Percentiles rank a stretch among this genome's conserved stretches.
Evolutionary conservation across 2,797 vertebrate genomes (phyloP).

Genomic region (Knipowitschia caucasica): DNA sequence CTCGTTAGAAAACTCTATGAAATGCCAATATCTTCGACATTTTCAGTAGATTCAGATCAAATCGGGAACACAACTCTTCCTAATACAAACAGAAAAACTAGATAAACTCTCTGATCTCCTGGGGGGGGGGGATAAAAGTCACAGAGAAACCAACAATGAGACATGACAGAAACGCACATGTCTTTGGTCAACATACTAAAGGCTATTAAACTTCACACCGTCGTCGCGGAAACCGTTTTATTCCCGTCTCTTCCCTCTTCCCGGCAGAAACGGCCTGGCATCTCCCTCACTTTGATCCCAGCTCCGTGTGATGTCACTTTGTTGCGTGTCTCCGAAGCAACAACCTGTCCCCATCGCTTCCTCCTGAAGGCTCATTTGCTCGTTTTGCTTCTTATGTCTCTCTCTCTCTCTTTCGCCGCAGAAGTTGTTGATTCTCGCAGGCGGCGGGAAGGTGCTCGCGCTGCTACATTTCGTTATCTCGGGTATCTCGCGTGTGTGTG

Average conservation of each 20-base stretch:
- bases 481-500: slow-evolving; percentile 10
- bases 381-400: slow-evolving; percentile 55
- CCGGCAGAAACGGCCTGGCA: slow-evolving; percentile 38
- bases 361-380: slow-evolving; percentile 67
- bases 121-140: slow-evolving; percentile 42
- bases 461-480: slow-evolving; percentile 23
- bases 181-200: slow-evolving; percentile 64
- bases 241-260: slow-evolving; percentile 13
- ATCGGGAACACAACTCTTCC: too few relatives aligned
- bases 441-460: slow-evolving; percentile 36
- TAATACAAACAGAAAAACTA: too few relatives aligned
- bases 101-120: too few relatives aligned
- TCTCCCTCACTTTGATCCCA: slow-evolving; percentile 62
- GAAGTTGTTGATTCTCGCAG: slow-evolving; percentile 49
- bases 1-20: too few relatives aligned
- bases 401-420: slow-evolving; percentile 46
- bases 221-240: slow-evolving; percentile 39
- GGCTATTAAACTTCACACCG: slow-evolving; percentile 35
- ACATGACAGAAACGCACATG: slow-evolving; percentile 22
- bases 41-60: too few relatives aligned
- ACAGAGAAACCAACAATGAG: slow-evolving; percentile 42
- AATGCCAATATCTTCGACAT: too few relatives aligned
- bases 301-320: slow-evolving; percentile 46
- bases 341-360: slow-evolving; percentile 62
- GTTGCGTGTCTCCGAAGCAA: slow-evolving; percentile 61